Evolutionary conservation across 2,797 vertebrate species (phyloP), one percentile per base, ranked within the genome.

Genomic region (Enteromius unitaeniatus): DNA sequence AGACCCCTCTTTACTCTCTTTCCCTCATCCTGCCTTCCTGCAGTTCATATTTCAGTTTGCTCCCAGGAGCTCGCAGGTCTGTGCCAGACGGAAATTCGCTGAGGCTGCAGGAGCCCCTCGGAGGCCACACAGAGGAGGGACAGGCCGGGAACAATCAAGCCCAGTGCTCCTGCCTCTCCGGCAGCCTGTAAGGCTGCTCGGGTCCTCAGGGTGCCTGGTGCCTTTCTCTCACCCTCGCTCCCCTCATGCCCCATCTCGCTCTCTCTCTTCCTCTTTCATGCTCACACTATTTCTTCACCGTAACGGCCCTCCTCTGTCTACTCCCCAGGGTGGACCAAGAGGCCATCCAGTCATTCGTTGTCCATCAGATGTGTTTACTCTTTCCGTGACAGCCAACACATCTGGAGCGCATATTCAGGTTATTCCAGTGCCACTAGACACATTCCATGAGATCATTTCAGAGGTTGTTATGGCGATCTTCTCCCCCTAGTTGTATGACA

Each of bases 351-450:
- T 97, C 96, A 95, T 94, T 95, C 95, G 94, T 95, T 98, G 97
- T 99, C 97, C 96, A 96, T 99, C 98, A 99, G 96, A 95, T 94
- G 94, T 99, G 98, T 99, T 98, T 99, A 98, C 97, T 96, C 96
- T 96, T 95, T 95, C 95, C 92, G 93, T 99, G 98, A 98, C 97
- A 98, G 97, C 96, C 95, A 95, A 97, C 98, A 99, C 98, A 99
- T 99, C 98, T 99, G 98, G 98, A 99, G 96, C 94, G 92, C 98
- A 99, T 98, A 99, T 99, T 97, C 96, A 96, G 97, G 94, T 96
- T 96, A 95, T 95, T 94, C 93, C 92, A 94, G 95, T 98, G 97
- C 97, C 98, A 98, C 97, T 95, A 97, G 96, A 96, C 95, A 94
- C 96, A 97, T 97, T 97, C 97, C 96, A 95, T 92, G 91, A 91